Evolutionary conservation across 2,113 vertebrate genomes (phyloP).

Genomic region (Setophaga coronata): DNA sequence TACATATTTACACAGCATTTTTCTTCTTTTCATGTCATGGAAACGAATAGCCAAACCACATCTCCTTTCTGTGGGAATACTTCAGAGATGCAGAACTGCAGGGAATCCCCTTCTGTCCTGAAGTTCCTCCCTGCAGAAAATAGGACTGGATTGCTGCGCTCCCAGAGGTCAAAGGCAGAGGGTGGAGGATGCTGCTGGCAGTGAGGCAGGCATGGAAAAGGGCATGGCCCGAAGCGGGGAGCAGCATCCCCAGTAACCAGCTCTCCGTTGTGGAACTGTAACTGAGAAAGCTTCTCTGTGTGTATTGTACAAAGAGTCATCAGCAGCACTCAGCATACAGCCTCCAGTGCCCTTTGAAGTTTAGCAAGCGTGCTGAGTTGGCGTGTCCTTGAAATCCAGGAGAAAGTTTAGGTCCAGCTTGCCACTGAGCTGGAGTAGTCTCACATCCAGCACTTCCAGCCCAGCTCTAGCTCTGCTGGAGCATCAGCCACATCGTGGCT

Average conservation of each 20-base stretch:
- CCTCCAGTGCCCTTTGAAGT: neutral
- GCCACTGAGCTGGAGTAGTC: neutral
- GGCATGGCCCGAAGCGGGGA: neutral
- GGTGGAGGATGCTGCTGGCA: neutral
- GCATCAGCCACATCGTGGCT: neutral
- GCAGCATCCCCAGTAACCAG: neutral
- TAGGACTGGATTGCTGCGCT: neutral
- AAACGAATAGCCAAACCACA: neutral
- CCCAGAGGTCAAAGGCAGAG: neutral
- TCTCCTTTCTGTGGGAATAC: conserved; percentile 12
- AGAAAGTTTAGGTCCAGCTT: neutral
- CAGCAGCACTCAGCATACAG: neutral
- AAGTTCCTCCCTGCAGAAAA: conserved; percentile 5
- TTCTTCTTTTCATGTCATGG: conserved; percentile 18
- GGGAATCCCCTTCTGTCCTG: neutral
- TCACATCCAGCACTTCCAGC: rapidly evolving
- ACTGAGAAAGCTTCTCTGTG: neutral
- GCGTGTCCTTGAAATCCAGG: neutral
- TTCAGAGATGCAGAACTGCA: neutral
- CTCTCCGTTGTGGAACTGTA: neutral
- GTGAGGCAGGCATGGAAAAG: neutral
- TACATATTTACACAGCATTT: conserved; percentile 10
- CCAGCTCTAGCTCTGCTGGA: neutral
- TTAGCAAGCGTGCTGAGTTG: neutral
- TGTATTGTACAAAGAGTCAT: neutral